Evolutionary conservation across 2,797 vertebrate species (phyloP).

Genomic region (Rhabdomys pumilio): DNA sequence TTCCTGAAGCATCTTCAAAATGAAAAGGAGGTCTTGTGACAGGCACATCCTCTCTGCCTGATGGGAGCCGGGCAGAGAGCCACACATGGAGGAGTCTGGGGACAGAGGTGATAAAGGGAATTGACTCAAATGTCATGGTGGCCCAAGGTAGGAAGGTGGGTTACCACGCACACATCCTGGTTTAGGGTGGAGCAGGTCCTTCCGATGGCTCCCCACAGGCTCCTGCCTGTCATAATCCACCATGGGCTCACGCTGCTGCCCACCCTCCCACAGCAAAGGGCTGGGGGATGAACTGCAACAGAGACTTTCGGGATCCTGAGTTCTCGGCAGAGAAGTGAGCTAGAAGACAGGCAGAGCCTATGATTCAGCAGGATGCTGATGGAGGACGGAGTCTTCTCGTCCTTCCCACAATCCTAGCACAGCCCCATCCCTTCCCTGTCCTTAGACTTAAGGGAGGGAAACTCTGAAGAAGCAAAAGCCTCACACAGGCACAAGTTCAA

Average conservation of each 20-base stretch:
- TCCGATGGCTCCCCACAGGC: neutral
- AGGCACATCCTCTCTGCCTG: conserved; percentile 65
- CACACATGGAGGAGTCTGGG: neutral
- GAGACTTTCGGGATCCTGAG: neutral
- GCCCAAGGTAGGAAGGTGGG: neutral
- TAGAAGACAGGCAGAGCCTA: neutral
- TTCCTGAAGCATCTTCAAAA: conserved; percentile 59
- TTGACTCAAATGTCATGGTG: neutral
- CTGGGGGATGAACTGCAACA: neutral
- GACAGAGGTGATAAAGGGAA: neutral
- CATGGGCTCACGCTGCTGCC: neutral
- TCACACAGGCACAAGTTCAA: neutral
- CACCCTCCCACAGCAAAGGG: neutral
- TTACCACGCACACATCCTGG: conserved; percentile 67
- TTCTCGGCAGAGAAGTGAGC: conserved; percentile 9
- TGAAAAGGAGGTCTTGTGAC: conserved; percentile 54
- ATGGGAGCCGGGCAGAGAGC: neutral
- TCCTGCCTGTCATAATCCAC: neutral
- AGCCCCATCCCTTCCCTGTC: neutral
- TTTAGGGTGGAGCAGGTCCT: conserved; percentile 49
- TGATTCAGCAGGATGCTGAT: conserved; percentile 2
- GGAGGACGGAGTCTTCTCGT: neutral
- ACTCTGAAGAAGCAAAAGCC: conserved; percentile 17
- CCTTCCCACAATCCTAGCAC: neutral
- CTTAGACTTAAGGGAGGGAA: neutral